Base-by-base conservation (phyloP, 2,797 vertebrate genomes). In the Momotus momota region DNA sequence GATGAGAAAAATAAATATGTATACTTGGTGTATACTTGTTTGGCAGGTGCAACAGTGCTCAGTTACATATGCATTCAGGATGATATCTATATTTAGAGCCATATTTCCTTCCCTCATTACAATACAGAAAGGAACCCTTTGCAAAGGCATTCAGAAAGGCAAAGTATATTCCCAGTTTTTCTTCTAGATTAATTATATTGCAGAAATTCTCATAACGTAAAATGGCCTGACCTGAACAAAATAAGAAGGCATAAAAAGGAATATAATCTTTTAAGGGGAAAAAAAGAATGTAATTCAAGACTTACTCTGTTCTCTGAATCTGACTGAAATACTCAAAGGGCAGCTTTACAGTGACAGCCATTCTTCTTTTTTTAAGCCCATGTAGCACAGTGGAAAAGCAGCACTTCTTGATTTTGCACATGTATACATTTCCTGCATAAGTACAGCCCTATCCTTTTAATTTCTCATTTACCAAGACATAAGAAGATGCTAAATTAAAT, bases 71-170 rank as follows among this genome's bases (percentile, higher is more conserved):
- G 52, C 46, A 51, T 78, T 94, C 75, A 94, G 61, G 29, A 60
- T 78, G 62, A 11, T 55, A 51, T 46, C 84, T 96, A 66, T 91
- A 91, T 90, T 91, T 90, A 88, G 82, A 90, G 41, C 46, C 33
- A 16, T 29, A 73, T 64, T 94, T 88, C 61, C 23, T 85, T 54
- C 46, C 19, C 45, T 86, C 40, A 54, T 92, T 95, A 88, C 52
- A 85, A 65, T 84, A 82, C 23, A 86, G 66, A 90, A 93, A 72
- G 40, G 82, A 90, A 79, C 41, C 71, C 64, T 88, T 94, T 81
- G 61, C 61, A 91, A 91, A 93, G 46, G 75, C 73, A 91, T 90
- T 72, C 55, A 48, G 77, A 86, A 90, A 91, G 64, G 45, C 67
- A 77, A 84, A 78, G 46, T 31, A 84, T 46, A 20, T 88, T 58